Base-by-base conservation (phyloP, 1,140 invertebrate species). In the Brachionus angularis region DNA sequence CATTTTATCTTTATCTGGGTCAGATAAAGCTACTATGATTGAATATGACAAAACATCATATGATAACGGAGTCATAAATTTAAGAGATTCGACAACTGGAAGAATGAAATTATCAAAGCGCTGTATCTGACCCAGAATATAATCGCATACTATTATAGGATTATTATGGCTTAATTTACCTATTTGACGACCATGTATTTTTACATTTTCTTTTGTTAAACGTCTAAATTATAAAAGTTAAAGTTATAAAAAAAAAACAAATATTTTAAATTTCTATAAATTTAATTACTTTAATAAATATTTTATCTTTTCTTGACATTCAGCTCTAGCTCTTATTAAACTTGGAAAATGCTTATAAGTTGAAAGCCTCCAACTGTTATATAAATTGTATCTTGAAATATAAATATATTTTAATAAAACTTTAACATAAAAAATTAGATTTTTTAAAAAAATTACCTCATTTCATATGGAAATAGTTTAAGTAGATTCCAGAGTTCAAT, bases 121-220 rank as follows among this genome's bases (percentile, higher is more conserved):
- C 84, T 98, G 94, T 74, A 98, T 95, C 85, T 98, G 91, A 70
- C 88, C 82, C 27, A 93, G 79, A 31, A 93, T 84, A 85, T 88
- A 74, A 18, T 44, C 33, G 36, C 58, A 67, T 29, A 98, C 83
- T 74, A 94, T 89, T 23, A 90, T 90, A 0, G 96, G 96, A 50
- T 93, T 91, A 62, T 89, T 93, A 78, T 98, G 95, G 31, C 91
- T 94, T 16, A 98, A 84, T 84, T 99, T 99, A 14, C 94, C 96
- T 69, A 99, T 89, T 34, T 91, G 88, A 71, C 96, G 83, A 5
- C 96, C 95, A 62, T 94, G 89, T 0, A 90, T 92, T 81, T 98
- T 98, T 1, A 98, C 91, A 76, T 94, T 98, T 81, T 99, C 96
- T 79, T 98, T 99, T 75, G 91, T 94, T 1, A 99, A 89, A 52